These are phyloP conservation scores for Tonatia bakeri DNA, from an alignment of 2,113 vertebrate genomes.

Conservation along the genomic window DNA sequence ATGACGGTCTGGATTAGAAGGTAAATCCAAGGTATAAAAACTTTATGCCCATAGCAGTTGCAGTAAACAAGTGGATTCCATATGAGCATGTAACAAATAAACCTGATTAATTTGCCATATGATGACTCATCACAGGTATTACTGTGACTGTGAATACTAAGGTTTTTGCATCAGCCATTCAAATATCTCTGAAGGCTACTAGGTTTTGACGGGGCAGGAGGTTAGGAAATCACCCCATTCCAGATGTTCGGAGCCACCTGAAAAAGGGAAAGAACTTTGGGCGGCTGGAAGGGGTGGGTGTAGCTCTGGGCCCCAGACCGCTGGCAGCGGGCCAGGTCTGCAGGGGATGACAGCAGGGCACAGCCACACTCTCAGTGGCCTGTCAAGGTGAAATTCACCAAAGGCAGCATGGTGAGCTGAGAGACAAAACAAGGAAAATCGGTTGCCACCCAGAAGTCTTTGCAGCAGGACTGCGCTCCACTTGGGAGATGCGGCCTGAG, in stretches of 20 bases:
- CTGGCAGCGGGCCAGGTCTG: neutral
- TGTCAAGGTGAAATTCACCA: neutral
- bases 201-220: neutral
- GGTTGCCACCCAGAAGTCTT: neutral
- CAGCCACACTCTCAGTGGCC: neutral
- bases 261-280: neutral
- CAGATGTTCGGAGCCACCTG: neutral
- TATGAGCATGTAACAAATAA: neutral
- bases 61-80: neutral
- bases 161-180: neutral
- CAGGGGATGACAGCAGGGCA: neutral
- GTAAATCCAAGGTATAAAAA: neutral
- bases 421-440: neutral
- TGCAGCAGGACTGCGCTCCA: neutral
- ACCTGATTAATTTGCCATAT: neutral
- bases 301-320: neutral
- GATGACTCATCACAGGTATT: neutral
- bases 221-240: neutral
- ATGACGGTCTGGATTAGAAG: neutral
- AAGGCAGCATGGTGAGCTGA: neutral
- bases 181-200: slow-evolving; percentile 11
- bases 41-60: neutral
- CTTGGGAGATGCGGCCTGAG: neutral
- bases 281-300: neutral
- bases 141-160: neutral